Conservation (phyloP, 2,797 vertebrate genomes). For the Chrysocyon brachyurus region DNA sequence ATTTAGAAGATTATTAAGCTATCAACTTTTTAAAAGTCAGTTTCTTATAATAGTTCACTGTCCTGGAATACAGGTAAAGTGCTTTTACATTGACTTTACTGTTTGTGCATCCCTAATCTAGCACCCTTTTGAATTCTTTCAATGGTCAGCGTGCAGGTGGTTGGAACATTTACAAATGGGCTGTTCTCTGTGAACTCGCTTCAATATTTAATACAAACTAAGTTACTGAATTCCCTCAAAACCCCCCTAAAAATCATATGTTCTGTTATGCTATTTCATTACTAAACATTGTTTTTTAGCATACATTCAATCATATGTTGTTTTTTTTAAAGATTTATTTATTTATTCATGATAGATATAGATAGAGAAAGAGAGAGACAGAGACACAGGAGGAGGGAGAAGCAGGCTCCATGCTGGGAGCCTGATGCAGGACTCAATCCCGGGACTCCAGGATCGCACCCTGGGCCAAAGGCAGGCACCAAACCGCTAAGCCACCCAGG, state of each 20-base stretch:
- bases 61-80: not conserved
- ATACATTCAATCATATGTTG: rapidly evolving
- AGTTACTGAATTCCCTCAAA: not conserved
- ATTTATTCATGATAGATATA: not conserved
- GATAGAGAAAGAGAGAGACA: not conserved
- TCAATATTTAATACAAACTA: not conserved
- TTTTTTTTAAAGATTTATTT: not conserved
- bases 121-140: not conserved
- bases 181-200: not conserved
- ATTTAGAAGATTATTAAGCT: not conserved
- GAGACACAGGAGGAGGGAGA: not conserved
- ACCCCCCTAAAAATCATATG: rapidly evolving
- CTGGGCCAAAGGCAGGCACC: not conserved
- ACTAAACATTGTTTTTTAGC: not conserved
- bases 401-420: not conserved
- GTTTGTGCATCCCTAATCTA: not conserved
- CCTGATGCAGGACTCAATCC: not conserved
- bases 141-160: not conserved
- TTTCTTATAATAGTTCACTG: not conserved
- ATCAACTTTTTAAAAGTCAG: not conserved
- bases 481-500: not conserved
- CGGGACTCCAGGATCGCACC: not conserved
- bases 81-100: not conserved
- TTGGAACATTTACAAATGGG: not conserved
- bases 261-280: not conserved